Conservation (phyloP, 2,888 invertebrate genomes). For the Melipona beecheii region DNA sequence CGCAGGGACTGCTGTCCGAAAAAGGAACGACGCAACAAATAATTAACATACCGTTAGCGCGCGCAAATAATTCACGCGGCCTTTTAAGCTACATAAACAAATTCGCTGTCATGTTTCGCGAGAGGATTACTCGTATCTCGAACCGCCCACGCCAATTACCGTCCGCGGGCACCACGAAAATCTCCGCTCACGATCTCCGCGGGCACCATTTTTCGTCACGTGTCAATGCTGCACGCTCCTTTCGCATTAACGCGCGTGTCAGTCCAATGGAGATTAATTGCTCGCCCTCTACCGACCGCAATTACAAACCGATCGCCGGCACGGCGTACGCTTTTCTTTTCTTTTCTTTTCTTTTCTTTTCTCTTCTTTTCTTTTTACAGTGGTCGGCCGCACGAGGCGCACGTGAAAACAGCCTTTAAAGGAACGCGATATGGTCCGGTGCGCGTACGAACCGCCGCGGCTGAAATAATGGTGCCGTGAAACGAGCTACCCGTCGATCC, state of each 20-base stretch:
- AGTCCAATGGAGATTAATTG: constrained; percentile 59
- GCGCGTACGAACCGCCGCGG: constrained; percentile 60
- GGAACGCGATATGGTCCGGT: constrained; percentile 63
- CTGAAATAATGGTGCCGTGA: constrained; percentile 44
- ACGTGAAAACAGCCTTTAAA: constrained; percentile 56
- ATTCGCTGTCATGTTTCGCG: constrained; percentile 2
- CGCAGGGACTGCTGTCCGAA: too few relatives aligned
- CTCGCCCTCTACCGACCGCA: constrained; percentile 14
- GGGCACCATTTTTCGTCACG: constrained; percentile 26
- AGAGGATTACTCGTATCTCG: constrained; percentile 8
- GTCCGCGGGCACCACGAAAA: constrained; percentile 17
- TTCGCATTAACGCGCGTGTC: constrained; percentile 43
- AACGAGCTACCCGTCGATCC: constrained; percentile 25
- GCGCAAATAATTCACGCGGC: constrained; percentile 1
- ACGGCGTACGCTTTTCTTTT: not conserved
- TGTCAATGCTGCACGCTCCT: constrained; percentile 28
- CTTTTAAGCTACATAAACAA: constrained; percentile 2
- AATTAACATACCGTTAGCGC: not conserved
- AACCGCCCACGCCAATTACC: constrained; percentile 23
- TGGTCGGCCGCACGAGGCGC: constrained; percentile 5
- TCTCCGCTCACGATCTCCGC: constrained; percentile 10
- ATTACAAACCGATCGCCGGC: constrained; percentile 48
- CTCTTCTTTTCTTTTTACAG: constrained; percentile 8
- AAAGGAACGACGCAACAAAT: not conserved
- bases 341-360: too few relatives aligned